Conservation (phyloP, 2,113 vertebrate genomes). For the Psilopsiagon aymara region DNA sequence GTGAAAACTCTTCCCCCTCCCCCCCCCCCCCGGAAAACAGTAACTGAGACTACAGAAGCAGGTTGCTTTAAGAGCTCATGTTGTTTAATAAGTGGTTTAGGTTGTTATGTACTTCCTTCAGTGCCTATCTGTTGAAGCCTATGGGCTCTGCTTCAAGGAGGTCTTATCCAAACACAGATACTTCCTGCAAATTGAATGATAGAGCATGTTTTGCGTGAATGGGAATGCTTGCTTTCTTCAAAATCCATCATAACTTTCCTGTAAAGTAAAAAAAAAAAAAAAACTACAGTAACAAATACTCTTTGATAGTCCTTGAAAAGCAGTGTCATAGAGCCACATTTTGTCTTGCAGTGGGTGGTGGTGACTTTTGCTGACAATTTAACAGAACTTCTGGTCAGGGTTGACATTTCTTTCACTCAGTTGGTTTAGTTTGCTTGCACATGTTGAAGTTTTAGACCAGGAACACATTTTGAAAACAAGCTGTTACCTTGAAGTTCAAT, state of each 20-base stretch:
- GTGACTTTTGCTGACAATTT: background rate
- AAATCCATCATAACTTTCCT: background rate
- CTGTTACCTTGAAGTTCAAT: background rate
- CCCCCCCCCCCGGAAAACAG: too few relatives aligned
- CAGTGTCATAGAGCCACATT: background rate
- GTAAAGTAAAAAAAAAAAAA: background rate
- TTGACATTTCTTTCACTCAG: background rate
- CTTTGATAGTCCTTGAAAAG: background rate
- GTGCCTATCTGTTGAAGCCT: background rate
- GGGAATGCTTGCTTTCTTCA: background rate
- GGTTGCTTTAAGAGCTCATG: background rate
- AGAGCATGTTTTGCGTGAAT: background rate
- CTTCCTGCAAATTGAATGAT: background rate
- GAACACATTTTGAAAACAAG: background rate
- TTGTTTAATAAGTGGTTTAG: background rate
- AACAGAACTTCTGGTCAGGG: fast-evolving
- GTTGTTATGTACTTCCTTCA: background rate
- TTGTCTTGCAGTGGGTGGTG: background rate
- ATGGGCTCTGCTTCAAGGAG: background rate
- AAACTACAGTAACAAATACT: background rate
- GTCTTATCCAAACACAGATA: background rate
- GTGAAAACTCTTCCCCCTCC: background rate
- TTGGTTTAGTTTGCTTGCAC: background rate
- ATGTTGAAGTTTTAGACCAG: background rate
- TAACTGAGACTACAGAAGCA: background rate